These are phyloP conservation scores for Hypolimnas misippus DNA, from an alignment of 2,888 invertebrate species.

Conservation along the genomic window DNA sequence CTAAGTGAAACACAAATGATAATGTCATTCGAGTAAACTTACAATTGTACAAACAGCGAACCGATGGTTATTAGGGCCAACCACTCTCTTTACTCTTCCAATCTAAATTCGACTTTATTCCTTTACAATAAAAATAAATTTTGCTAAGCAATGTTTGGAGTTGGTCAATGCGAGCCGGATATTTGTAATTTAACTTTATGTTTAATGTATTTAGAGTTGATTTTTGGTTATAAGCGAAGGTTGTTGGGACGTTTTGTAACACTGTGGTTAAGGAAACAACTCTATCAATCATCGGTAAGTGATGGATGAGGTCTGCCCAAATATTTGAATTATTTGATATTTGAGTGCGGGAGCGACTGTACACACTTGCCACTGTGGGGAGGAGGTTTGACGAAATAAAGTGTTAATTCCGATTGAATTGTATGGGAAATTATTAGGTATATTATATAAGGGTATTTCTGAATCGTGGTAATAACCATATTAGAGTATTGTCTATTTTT, in stretches of 20 bases:
- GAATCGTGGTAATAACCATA: no score
- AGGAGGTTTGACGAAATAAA: constrained; percentile 40
- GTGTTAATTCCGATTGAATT: constrained; percentile 41
- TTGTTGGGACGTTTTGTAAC: constrained; percentile 46
- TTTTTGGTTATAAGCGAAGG: not conserved
- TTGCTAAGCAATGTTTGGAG: not conserved
- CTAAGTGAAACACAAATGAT: constrained; percentile 79
- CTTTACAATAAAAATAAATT: constrained; percentile 1
- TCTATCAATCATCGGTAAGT: constrained; percentile 79
- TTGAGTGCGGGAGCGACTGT: constrained; percentile 50
- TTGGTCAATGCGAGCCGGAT: constrained; percentile 15
- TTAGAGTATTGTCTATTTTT: no score
- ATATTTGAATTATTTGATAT: constrained; percentile 81
- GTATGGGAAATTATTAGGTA: constrained; percentile 14
- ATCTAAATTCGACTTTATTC: constrained; percentile 44
- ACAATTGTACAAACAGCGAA: constrained; percentile 73
- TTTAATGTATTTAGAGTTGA: not conserved
- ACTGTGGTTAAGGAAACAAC: constrained; percentile 51
- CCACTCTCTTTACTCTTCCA: constrained; percentile 44
- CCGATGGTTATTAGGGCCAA: constrained; percentile 66
- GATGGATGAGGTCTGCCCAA: constrained; percentile 79
- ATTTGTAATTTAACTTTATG: constrained; percentile 43
- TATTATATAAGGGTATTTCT: not conserved
- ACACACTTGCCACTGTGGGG: constrained; percentile 52
- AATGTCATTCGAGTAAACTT: constrained; percentile 75